Conservation (phyloP, 2,113 vertebrate genomes). For the Spermophilus dauricus region DNA sequence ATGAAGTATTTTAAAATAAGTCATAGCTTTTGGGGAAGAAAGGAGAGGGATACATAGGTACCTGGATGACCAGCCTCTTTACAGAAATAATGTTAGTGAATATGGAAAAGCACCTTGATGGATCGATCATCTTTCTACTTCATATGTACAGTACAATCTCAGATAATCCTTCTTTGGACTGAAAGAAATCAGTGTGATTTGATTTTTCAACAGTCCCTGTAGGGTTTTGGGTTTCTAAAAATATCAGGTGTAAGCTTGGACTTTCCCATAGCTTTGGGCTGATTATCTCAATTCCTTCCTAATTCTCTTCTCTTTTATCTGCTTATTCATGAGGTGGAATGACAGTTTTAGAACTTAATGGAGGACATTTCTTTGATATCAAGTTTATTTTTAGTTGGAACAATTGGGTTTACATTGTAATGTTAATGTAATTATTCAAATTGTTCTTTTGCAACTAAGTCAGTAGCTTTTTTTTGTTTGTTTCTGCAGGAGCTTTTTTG, state of each 20-base stretch:
- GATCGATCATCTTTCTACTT: background rate
- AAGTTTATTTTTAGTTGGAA: constrained; percentile 49
- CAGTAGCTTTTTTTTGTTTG: constrained; percentile 5
- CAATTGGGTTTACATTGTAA: constrained; percentile 1
- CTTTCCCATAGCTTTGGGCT: constrained; percentile 29
- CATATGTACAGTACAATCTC: background rate
- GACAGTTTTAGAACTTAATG: constrained; percentile 38
- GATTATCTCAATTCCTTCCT: background rate
- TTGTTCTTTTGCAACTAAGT: constrained; percentile 48
- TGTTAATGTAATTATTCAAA: constrained; percentile 48
- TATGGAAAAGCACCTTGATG: background rate
- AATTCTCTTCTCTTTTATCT: constrained; percentile 60
- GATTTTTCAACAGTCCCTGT: background rate
- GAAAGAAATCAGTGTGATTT: constrained; percentile 58
- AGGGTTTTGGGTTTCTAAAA: constrained; percentile 40
- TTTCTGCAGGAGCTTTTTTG: constrained; percentile 43
- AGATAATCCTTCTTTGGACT: constrained; percentile 34
- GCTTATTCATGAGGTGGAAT: background rate
- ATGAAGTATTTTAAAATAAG: constrained; percentile 27
- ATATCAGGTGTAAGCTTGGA: constrained; percentile 18
- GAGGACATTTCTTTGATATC: background rate
- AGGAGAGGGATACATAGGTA: background rate
- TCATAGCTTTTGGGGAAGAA: constrained; percentile 15
- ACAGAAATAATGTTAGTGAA: background rate
- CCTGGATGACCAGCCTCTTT: background rate